Evolutionary conservation across 2,888 invertebrate species (phyloP), one percentile per base, ranked within the genome.

Genomic region (Philaethria dido): DNA sequence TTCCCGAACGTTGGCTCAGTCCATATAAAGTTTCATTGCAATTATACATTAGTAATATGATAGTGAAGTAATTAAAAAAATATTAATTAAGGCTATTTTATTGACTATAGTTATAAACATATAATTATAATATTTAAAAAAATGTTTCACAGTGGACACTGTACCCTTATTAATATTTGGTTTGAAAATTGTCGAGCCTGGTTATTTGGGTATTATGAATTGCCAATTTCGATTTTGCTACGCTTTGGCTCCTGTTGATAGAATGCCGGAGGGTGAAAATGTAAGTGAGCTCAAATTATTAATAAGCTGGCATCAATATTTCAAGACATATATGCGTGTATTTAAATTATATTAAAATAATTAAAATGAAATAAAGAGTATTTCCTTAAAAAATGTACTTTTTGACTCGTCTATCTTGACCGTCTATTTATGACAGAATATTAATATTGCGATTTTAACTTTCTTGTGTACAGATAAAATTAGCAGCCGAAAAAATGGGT

Each of bases 181-280:
- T 0, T 3, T 89, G 22, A 89, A 88, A 67, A 16, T 81, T 0
- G 81, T 87, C 6, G 76, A 84, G 2, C 80, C 83, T 2, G 84
- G 83, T 0, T 84, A 83, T 64, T 70, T 89, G 55, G 87, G 84
- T 1, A 74, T 89, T n/a, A 73, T 81, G 66, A 87, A 85, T 72
- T 89, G 89, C 71, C 75, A 78, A 20, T 72, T 74, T 6, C 74
- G 78, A 6, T 55, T 84, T 0, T 80, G 82, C 33, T 85, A 83
- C 54, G 88, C 82, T 0, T 69, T 88, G 22, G 88, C 88, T 0
- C 86, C 88, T 1, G 73, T 64, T 0, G 74, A 84, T 11, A 80
- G 76, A 8, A 78, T 87, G 78, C 88, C 88, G 0, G 62, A 71
- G 11, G 71, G 78, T 39, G 66, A 78, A 18, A 59, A 78, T 64